phyloP scores from a whole-genome alignment of 1,140 invertebrate genomes.

The Cydia strobilella region DNA sequence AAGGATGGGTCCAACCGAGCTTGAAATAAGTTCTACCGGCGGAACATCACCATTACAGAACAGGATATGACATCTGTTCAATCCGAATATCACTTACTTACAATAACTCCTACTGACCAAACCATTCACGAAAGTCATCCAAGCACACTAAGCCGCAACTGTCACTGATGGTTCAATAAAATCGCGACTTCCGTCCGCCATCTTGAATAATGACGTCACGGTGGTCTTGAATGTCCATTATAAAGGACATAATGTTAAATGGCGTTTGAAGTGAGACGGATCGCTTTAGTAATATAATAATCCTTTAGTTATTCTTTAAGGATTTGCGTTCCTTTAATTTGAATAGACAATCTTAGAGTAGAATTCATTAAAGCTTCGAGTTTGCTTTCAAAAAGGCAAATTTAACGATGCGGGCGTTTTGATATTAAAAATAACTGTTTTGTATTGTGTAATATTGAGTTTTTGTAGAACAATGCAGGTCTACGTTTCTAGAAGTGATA shows the following conservation, averaged over 20 bases:
- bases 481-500: neutral
- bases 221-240: neutral
- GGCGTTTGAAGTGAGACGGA: constrained; percentile 5
- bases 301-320: constrained; percentile 5
- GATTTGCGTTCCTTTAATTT: neutral
- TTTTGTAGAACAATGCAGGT: neutral
- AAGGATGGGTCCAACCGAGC: constrained; percentile 16
- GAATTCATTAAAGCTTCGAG: neutral
- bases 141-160: constrained; percentile 21
- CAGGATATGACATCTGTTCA: constrained; percentile 26
- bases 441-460: constrained; percentile 1
- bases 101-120: constrained; percentile 7
- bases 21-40: neutral
- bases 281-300: neutral
- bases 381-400: neutral
- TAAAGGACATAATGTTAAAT: constrained; percentile 4
- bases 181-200: neutral
- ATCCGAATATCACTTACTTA: constrained; percentile 27
- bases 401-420: neutral
- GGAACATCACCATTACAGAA: constrained; percentile 9
- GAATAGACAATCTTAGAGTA: neutral
- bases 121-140: neutral
- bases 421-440: constrained; percentile 1
- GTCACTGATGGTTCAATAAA: constrained; percentile 9
- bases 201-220: constrained; percentile 12